Conservation (phyloP, 2,113 vertebrate genomes). For the Camelus bactrianus region DNA sequence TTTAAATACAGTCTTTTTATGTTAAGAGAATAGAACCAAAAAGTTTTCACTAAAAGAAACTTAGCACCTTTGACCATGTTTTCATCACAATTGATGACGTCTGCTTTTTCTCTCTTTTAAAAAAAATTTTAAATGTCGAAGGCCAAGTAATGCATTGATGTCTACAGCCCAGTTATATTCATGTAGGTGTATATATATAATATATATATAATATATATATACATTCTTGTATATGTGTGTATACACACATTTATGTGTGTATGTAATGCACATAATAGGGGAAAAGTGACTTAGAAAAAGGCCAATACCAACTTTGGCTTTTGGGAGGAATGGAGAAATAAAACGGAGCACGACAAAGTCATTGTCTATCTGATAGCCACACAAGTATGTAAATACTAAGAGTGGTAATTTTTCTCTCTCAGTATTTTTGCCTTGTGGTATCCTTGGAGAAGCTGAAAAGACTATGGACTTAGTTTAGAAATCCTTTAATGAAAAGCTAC, state of each 20-base stretch:
- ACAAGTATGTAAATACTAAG: neutral
- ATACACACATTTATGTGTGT: neutral
- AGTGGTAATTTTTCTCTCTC: neutral
- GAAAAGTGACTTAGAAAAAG: neutral
- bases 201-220: neutral
- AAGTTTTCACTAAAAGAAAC: neutral
- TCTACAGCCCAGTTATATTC: neutral
- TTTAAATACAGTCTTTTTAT: neutral
- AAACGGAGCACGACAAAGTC: neutral
- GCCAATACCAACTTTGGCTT: neutral
- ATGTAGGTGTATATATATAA: neutral
- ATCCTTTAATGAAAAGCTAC: neutral
- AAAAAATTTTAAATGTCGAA: neutral
- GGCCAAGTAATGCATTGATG: neutral
- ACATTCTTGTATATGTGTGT: rapidly evolving
- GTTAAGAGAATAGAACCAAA: neutral
- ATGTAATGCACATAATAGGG: neutral
- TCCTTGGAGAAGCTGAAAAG: neutral
- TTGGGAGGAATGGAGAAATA: neutral
- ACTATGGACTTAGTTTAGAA: neutral
- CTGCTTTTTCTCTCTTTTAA: neutral
- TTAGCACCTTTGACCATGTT: neutral
- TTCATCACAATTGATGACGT: neutral
- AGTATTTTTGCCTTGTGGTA: neutral
- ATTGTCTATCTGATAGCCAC: neutral